These are phyloP conservation scores for Corythaixoides concolor DNA, from an alignment of 2,113 vertebrate genomes.

Conservation along the genomic window DNA sequence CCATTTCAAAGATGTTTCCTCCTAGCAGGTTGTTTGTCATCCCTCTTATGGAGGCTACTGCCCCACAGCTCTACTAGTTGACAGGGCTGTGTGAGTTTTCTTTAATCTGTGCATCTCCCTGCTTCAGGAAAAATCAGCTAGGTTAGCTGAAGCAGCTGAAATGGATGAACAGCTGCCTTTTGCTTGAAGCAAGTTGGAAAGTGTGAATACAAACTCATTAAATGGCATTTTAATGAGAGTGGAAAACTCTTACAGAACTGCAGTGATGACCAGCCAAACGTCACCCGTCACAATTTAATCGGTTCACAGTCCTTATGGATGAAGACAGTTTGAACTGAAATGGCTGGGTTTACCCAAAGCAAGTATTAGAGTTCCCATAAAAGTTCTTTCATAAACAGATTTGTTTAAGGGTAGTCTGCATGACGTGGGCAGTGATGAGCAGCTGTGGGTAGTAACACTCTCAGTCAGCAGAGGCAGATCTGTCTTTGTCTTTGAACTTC, in stretches of 20 bases:
- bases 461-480: neutral
- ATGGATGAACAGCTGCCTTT: neutral
- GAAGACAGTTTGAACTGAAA: neutral
- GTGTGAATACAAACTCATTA: neutral
- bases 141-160: neutral
- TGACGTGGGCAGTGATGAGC: neutral
- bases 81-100: neutral
- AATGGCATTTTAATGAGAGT: neutral
- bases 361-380: neutral
- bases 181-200: slow-evolving; percentile 14
- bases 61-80: neutral
- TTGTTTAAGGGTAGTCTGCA: neutral
- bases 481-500: neutral
- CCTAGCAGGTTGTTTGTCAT: neutral
- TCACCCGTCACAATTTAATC: neutral
- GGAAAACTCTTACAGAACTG: neutral
- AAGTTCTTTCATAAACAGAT: neutral
- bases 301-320: neutral
- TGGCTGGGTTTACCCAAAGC: neutral
- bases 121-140: neutral
- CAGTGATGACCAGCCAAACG: neutral
- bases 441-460: neutral
- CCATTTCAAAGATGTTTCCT: neutral
- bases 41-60: neutral
- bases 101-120: neutral